Evolutionary conservation across 2,888 invertebrate genomes (phyloP), one percentile per base, ranked within the genome.

Genomic region (Orthonevra nobilis): DNA sequence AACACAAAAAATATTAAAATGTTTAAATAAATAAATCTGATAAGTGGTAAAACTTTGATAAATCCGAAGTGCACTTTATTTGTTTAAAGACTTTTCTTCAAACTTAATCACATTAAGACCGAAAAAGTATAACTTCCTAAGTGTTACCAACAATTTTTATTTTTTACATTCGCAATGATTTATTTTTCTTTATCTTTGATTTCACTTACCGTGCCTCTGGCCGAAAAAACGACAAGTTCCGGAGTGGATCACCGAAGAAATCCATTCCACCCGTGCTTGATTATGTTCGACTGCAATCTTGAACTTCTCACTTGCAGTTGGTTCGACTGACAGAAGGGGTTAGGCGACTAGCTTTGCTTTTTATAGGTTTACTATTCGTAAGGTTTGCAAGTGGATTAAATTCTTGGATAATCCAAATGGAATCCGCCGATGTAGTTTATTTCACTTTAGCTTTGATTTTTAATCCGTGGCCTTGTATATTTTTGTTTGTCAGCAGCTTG

Each of bases 191-290:
- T n/a, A n/a, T n/a, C n/a, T n/a, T n/a, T n/a, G n/a, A n/a, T n/a
- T n/a, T n/a, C n/a, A 81, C 74, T 32, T 54, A 81, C 81, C 74
- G 48, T n/a, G 81, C 81, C 19, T 81, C 74, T 17, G 81, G 81
- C 9, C 69, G 73, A 60, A 81, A 81, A 46, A 5, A 68, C 4
- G 81, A 38, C 14, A 81, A 58, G 54, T 81, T 81, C 17, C 63
- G 63, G 58, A 44, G 44, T 34, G 74, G 74, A 74, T 81, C 68
- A 2, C 68, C 54, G 44, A 68, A 70, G 3, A 48, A 32, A 64
- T 34, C 42, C 81, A 81, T 81, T 9, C 63, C 73, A 63, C 2
- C 42, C 46, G 48, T 38, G 19, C 20, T 14, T 9, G 28, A 6
- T 26, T 68, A 17, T n/a, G 15, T 9, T 38, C 15, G 15, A n/a